These are phyloP conservation scores for Trematocara nigrifrons DNA, from an alignment of 2,113 vertebrate species.

Conservation along the genomic window DNA sequence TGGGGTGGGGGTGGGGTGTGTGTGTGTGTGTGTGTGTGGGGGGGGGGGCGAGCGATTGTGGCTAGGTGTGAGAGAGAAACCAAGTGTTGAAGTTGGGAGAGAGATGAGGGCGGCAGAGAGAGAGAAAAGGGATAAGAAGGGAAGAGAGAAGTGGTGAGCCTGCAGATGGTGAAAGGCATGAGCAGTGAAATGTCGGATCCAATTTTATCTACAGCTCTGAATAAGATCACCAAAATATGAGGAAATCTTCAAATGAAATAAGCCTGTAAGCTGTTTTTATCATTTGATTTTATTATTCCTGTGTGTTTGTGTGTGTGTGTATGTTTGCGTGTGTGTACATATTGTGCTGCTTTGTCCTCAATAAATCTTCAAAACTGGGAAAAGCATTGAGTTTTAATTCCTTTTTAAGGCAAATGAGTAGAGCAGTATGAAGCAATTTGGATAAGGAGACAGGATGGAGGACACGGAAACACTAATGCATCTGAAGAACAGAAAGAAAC, in stretches of 20 bases:
- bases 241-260: slow-evolving; percentile 53
- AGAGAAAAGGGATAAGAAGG: slow-evolving; percentile 18
- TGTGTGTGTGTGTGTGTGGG: too few species aligned
- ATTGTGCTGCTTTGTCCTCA: neutral
- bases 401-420: neutral
- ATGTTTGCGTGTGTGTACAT: neutral
- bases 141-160: slow-evolving; percentile 30
- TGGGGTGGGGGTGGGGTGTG: too few species aligned
- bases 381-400: neutral
- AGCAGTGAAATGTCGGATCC: slow-evolving; percentile 49
- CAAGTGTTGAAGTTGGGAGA: neutral
- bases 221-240: slow-evolving; percentile 53
- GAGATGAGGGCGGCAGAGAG: neutral
- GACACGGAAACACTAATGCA: neutral
- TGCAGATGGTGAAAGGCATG: slow-evolving; percentile 58
- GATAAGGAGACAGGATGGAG: neutral
- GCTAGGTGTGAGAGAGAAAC: neutral
- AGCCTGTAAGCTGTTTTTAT: slow-evolving; percentile 55
- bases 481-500: neutral
- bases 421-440: neutral
- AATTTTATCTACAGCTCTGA: slow-evolving; percentile 54
- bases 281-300: slow-evolving; percentile 34
- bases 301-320: neutral
- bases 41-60: too few species aligned
- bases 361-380: slow-evolving; percentile 2